These are phyloP conservation scores for Epistrophe grossulariae DNA, from an alignment of 2,888 invertebrate genomes.

Conservation along the genomic window DNA sequence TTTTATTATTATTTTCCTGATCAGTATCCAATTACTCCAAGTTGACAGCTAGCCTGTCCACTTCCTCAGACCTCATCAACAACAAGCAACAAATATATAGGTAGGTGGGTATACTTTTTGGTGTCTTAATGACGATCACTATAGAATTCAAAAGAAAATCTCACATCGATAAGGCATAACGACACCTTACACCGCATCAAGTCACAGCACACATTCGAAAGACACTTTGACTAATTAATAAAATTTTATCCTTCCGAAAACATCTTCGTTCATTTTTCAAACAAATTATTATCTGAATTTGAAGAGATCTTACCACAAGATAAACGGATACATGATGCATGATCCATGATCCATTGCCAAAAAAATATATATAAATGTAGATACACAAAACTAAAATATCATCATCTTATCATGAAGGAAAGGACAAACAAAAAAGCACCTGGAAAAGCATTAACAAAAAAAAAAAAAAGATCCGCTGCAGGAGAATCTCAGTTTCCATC, in stretches of 20 bases:
- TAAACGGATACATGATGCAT: conserved; percentile 64
- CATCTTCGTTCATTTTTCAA: conserved; percentile 72
- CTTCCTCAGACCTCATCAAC: conserved; percentile 49
- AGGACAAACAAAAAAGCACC: conserved; percentile 20
- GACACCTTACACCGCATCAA: conserved; percentile 49
- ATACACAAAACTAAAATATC: conserved; percentile 1
- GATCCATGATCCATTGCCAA: conserved; percentile 74
- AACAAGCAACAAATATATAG: neutral
- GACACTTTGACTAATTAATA: conserved; percentile 74
- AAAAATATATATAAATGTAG: neutral
- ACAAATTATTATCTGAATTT: conserved; percentile 76
- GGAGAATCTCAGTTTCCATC: conserved; percentile 69
- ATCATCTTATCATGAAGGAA: conserved; percentile 24
- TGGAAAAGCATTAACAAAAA: conserved; percentile 45
- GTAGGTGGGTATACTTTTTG: too few species aligned
- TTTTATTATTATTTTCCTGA: conserved; percentile 48
- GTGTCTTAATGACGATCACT: conserved; percentile 59
- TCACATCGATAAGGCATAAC: conserved; percentile 53
- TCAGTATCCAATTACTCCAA: conserved; percentile 68
- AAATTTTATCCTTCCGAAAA: conserved; percentile 67
- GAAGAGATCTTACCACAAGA: conserved; percentile 61
- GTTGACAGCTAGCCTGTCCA: conserved; percentile 58
- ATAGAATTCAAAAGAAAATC: conserved; percentile 56
- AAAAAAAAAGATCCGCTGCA: conserved; percentile 45
- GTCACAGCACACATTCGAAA: conserved; percentile 29